Evolutionary conservation across 2,888 invertebrate species (phyloP).

Genomic region (Fragum fragum): DNA sequence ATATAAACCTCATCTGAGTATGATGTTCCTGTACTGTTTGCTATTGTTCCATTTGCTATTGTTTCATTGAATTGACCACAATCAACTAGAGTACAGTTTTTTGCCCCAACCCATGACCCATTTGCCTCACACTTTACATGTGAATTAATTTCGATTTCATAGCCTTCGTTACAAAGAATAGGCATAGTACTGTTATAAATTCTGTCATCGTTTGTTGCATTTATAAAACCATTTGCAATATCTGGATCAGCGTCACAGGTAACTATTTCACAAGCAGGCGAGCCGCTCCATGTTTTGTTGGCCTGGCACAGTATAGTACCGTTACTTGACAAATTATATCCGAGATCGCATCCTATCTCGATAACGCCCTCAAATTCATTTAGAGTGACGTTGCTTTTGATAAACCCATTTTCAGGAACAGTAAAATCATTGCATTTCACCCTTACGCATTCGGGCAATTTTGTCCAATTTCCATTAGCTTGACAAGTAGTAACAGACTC

Average conservation of each 20-base stretch:
- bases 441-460: neutral
- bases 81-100: conserved; percentile 22
- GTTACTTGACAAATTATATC: neutral
- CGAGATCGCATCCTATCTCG: neutral
- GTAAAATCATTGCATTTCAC: neutral
- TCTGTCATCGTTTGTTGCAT: neutral
- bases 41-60: conserved; percentile 15
- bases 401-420: neutral
- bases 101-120: conserved; percentile 23
- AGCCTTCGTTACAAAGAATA: conserved; percentile 32
- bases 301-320: conserved; percentile 19
- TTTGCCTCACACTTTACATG: conserved; percentile 23
- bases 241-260: conserved; percentile 8
- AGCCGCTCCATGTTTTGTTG: conserved; percentile 27
- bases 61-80: conserved; percentile 30
- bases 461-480: neutral
- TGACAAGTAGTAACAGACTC: neutral
- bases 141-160: conserved; percentile 5
- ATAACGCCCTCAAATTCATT: conserved; percentile 9
- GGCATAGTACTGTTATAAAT: neutral
- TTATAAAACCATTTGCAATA: neutral
- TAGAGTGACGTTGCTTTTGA: neutral
- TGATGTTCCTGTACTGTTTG: conserved; percentile 25
- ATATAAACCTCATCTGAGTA: neutral
- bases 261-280: conserved; percentile 13